Conservation (phyloP, 2,113 vertebrate genomes). For the Psephotus haematonotus region DNA sequence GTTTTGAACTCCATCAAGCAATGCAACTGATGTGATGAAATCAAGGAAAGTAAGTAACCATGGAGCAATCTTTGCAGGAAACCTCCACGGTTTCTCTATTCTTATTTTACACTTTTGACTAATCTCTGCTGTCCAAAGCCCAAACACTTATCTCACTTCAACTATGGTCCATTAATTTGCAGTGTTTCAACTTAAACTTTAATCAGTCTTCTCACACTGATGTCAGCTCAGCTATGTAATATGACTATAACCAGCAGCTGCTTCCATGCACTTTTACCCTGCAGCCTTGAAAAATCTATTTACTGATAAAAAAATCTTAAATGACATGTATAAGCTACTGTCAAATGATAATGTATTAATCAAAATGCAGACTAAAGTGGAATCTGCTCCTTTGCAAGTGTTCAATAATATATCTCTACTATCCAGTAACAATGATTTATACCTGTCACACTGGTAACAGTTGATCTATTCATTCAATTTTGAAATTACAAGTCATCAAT, state of each 20-base stretch:
- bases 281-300: neutral
- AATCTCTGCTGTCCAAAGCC: neutral
- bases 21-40: neutral
- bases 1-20: neutral
- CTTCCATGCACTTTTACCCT: neutral
- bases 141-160: neutral
- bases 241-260: neutral
- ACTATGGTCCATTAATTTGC: neutral
- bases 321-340: neutral
- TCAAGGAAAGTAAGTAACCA: neutral
- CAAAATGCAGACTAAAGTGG: neutral
- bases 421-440: neutral
- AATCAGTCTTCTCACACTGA: neutral
- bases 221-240: neutral
- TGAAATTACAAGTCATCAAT: neutral
- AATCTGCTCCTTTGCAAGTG: neutral
- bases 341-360: neutral
- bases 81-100: neutral
- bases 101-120: neutral
- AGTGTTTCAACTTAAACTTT: neutral
- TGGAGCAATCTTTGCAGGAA: neutral
- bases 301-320: neutral
- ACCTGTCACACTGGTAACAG: neutral
- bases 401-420: neutral
- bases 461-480: neutral